Evolutionary conservation across 2,888 invertebrate species (phyloP).

Genomic region (Muschampia plurimacula): DNA sequence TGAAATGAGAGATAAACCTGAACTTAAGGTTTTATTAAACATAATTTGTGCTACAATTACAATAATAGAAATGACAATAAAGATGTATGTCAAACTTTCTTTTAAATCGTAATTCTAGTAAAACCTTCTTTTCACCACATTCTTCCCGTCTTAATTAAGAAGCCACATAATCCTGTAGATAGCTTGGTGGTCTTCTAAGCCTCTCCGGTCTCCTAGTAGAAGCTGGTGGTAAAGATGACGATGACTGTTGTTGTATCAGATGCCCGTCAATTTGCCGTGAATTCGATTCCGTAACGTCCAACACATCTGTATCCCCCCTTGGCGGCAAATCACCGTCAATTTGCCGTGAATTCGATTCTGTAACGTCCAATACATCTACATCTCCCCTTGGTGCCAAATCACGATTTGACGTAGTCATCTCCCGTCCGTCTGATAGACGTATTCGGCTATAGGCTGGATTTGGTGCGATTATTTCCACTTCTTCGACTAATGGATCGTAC

Average conservation of each 20-base stretch:
- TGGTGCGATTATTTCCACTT: constrained; percentile 7
- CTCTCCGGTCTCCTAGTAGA: background rate
- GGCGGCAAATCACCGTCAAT: background rate
- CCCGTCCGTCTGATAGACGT: constrained; percentile 7
- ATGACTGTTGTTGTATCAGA: background rate
- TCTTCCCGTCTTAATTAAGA: constrained; percentile 2
- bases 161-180: background rate
- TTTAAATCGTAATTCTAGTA: background rate
- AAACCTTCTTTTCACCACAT: background rate
- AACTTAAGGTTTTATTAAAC: constrained; percentile 4
- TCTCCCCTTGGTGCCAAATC: background rate
- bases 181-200: background rate
- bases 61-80: too few relatives aligned
- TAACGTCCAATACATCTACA: background rate
- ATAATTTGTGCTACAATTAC: background rate
- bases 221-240: background rate
- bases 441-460: constrained; percentile 1
- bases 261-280: background rate
- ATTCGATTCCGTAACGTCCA: background rate
- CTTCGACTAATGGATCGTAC: constrained; percentile 7
- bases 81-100: background rate
- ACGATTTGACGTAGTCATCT: background rate
- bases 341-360: background rate
- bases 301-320: background rate
- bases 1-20: background rate